Conservation (phyloP, 2,797 vertebrate species). For the Malurus leucopterus region DNA sequence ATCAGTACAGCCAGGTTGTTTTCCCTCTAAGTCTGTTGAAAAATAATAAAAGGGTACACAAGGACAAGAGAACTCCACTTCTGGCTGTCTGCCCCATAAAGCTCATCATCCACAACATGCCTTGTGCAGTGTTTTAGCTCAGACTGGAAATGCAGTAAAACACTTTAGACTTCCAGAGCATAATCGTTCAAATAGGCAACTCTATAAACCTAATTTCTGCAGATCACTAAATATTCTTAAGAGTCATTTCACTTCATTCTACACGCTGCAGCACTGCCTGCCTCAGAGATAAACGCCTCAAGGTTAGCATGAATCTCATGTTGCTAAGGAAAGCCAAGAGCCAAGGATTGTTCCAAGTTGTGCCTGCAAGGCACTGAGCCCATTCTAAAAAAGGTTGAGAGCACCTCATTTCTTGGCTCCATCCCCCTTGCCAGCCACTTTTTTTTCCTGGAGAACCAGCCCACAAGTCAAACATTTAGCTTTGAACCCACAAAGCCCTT, state of each 20-base stretch:
- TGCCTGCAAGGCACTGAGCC: neutral
- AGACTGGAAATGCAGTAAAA: neutral
- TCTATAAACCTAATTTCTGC: neutral
- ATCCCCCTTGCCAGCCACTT: neutral
- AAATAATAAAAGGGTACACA: neutral
- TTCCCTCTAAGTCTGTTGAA: neutral
- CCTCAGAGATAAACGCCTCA: neutral
- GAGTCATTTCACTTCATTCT: neutral
- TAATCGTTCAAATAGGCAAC: neutral
- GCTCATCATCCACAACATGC: neutral
- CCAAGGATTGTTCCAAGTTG: neutral
- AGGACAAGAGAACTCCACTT: neutral
- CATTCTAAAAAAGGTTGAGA: neutral
- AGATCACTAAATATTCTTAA: neutral
- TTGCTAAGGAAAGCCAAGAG: neutral
- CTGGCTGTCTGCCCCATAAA: neutral
- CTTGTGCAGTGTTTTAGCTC: neutral
- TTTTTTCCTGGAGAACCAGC: neutral
- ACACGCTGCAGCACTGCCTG: neutral
- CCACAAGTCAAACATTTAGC: neutral
- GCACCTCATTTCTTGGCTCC: neutral
- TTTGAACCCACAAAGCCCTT: neutral
- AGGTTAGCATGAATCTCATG: neutral
- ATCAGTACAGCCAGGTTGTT: neutral
- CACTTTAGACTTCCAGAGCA: neutral